A percentile compares a stretch with the other conserved stretches of the same genome.
Evolutionary conservation across 53 echinoderm and acorn worm genomes (phyloP).

Genomic region (Echinarachnius parma): DNA sequence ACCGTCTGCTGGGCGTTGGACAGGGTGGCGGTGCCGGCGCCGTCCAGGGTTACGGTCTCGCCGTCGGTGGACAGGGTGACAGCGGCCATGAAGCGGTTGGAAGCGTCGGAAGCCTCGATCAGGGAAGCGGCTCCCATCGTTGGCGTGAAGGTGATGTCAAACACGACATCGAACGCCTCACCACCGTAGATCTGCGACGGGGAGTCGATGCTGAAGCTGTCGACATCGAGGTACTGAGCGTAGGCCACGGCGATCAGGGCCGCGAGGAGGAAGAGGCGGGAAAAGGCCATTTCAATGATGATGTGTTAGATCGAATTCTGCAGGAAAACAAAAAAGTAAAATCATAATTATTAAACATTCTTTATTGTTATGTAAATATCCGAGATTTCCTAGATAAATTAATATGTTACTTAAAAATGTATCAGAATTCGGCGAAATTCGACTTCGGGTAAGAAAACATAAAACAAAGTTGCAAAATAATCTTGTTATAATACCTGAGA

Average conservation of each 20-base stretch:
- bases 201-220: conserved; percentile 30
- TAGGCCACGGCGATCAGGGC: conserved; percentile 14
- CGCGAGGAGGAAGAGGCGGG: conserved; percentile 4
- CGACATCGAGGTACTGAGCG: conserved; percentile 57
- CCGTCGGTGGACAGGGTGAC: conserved; percentile 37
- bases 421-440: too few species aligned
- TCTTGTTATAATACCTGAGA: too few species aligned
- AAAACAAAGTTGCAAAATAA: too few species aligned
- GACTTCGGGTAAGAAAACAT: too few species aligned
- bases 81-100: conserved; percentile 33
- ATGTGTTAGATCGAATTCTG: not conserved
- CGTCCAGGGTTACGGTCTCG: not conserved
- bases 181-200: conserved; percentile 50
- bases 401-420: too few species aligned
- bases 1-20: conserved; percentile 23
- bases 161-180: conserved; percentile 10
- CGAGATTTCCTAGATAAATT: too few species aligned
- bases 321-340: not conserved
- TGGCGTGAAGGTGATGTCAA: conserved; percentile 52
- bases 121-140: conserved; percentile 48
- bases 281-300: conserved; percentile 6
- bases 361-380: not conserved
- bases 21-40: conserved; percentile 30
- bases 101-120: conserved; percentile 36
- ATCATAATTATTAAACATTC: not conserved